phyloP scores from a whole-genome alignment of 2,797 vertebrate genomes.

The Iguana delicatissima region DNA sequence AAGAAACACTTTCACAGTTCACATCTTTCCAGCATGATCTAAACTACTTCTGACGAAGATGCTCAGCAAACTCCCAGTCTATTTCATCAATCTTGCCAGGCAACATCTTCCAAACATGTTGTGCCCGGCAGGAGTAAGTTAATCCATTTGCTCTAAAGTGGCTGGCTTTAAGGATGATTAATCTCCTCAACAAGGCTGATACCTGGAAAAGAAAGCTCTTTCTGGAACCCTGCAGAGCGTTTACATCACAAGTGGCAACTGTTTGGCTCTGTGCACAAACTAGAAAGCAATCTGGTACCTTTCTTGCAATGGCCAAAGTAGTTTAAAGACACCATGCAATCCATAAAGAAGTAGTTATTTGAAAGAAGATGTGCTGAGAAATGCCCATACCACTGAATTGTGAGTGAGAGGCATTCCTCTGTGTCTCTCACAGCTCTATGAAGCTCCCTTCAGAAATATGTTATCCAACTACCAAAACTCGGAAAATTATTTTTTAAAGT shows the following conservation, averaged over 20 bases:
- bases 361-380: not conserved
- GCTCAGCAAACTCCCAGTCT: not conserved
- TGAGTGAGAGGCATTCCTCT: not conserved
- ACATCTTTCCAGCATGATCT: constrained; percentile 14
- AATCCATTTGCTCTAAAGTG: constrained; percentile 15
- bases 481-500: too few species aligned
- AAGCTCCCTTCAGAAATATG: not conserved
- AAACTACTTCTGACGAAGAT: not conserved
- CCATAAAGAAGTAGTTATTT: not conserved
- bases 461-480: not conserved
- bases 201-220: constrained; percentile 16
- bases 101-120: not conserved
- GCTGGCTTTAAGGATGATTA: constrained; percentile 11
- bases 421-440: too few species aligned
- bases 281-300: not conserved
- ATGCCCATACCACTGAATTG: not conserved
- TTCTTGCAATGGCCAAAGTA: not conserved
- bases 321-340: not conserved
- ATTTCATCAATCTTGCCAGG: constrained; percentile 2
- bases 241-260: not conserved
- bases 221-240: constrained; percentile 1
- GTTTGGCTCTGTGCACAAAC: not conserved
- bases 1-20: not conserved
- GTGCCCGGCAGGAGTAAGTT: constrained; percentile 18
- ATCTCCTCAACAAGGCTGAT: not conserved